Base-by-base conservation (phyloP, 2,113 vertebrate species). In the Bos javanicus region DNA sequence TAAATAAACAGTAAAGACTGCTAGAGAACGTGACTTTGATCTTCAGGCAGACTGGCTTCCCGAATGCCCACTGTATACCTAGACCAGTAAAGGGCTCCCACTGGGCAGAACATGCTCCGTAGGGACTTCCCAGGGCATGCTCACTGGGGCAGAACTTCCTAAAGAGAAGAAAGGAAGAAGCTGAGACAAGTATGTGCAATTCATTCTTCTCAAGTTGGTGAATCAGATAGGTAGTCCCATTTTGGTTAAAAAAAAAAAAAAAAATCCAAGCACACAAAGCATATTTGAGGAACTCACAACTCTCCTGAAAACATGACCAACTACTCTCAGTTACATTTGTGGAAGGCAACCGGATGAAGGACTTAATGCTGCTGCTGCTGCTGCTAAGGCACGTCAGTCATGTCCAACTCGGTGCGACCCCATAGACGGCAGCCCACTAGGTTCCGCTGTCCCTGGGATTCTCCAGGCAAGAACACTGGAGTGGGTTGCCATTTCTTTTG, bases 321-420 rank as follows among this genome's bases (percentile, higher is more conserved):
- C 2, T 64, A 4, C 19, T 57, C 39, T 28, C 30, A 30, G 26
- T 81, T 80, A 48, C 1, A 39, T 80, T 76, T 81, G n/a, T 94
- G 23, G 16, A 93, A 52, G 3, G 2, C 5, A 94, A 81, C 26
- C 12, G 12, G 13, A 76, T 26, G 7, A 67, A 46, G 2, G 43
- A 16, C 39, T 91, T 30, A 48, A 48, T 48, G 59, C 28, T 62
- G 59, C 59, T 23, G 56, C 54, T 54, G 54, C 21, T 14, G 59
- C 59, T 60, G 59, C 28, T 14, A 7, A 15, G 0, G 3, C 6
- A 1, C 2, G 6, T 30, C 59, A 62, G 13, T 15, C 28, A 0
- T 62, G 59, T 62, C 59, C 1, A 6, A 62, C 59, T 62, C 28
- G 15, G 28, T 62, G 59, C 1, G 2, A 62, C 28, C 1, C 59